A percentile compares a stretch with the other conserved stretches of the same genome.
Evolutionary conservation across 2,888 invertebrate species (phyloP).

Genomic region (Hydraecia micacea): DNA sequence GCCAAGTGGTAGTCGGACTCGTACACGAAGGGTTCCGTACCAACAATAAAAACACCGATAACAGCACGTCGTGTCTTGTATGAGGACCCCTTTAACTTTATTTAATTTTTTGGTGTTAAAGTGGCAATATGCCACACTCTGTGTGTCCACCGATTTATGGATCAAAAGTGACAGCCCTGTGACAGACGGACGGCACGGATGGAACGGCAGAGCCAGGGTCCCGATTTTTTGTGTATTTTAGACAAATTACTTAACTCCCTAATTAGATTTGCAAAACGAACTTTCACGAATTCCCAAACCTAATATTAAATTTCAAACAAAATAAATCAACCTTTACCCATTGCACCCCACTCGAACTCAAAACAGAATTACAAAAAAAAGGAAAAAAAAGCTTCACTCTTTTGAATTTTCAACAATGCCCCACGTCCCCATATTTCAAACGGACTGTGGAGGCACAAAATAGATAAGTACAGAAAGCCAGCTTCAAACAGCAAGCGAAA

Average conservation of each 20-base stretch:
- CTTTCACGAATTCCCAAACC: slow-evolving; percentile 33
- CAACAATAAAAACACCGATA: not conserved
- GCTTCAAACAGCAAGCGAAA: not conserved
- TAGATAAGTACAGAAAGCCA: slow-evolving; percentile 4
- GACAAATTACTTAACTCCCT: not conserved
- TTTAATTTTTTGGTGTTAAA: not conserved
- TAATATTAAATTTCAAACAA: slow-evolving; percentile 58
- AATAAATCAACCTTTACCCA: slow-evolving; percentile 56
- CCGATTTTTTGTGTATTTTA: not conserved
- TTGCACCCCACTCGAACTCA: slow-evolving; percentile 50
- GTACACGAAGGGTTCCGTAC: not conserved
- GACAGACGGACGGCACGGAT: no score
- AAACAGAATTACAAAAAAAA: slow-evolving; percentile 52
- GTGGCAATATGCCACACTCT: not conserved
- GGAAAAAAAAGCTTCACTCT: slow-evolving; percentile 56
- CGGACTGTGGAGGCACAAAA: slow-evolving; percentile 55
- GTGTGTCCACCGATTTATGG: not conserved
- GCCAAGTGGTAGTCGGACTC: not conserved
- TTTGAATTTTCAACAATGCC: slow-evolving; percentile 70
- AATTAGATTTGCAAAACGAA: slow-evolving; percentile 36
- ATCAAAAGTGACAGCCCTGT: not conserved
- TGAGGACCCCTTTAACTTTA: not conserved
- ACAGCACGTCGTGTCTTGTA: not conserved
- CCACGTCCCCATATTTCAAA: slow-evolving; percentile 74
- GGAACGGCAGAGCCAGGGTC: not conserved